Conservation (phyloP, 2,888 invertebrate species). For the Drosophila rubida region DNA sequence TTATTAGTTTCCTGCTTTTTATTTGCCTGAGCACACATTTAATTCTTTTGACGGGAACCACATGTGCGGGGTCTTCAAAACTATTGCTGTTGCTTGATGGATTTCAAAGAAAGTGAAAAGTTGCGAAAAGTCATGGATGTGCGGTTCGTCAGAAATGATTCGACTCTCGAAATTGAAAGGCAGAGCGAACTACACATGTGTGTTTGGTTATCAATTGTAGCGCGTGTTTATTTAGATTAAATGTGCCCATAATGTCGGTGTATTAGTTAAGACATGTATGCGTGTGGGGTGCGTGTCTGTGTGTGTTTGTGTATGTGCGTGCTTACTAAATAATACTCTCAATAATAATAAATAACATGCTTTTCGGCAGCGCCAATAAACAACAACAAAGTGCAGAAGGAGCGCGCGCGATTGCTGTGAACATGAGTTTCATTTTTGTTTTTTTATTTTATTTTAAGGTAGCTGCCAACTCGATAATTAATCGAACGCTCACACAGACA, state of each 20-base stretch:
- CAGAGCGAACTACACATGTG: background rate
- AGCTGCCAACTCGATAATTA: slow-evolving; percentile 67
- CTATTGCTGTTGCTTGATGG: background rate
- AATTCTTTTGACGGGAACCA: slow-evolving; percentile 9
- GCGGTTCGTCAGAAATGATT: background rate
- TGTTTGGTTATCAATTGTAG: slow-evolving; percentile 50
- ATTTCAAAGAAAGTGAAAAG: slow-evolving; percentile 10
- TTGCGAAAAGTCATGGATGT: slow-evolving; percentile 1
- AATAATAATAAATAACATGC: slow-evolving; percentile 72
- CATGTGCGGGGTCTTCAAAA: slow-evolving; percentile 1
- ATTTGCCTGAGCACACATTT: background rate
- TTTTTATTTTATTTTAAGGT: slow-evolving; percentile 38
- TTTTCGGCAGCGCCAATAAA: slow-evolving; percentile 49
- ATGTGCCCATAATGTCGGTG: slow-evolving; percentile 30
- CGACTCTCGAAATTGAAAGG: background rate
- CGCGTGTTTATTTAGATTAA: slow-evolving; percentile 64
- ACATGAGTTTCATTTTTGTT: slow-evolving; percentile 5
- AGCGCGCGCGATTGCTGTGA: background rate
- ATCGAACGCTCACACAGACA: slow-evolving; percentile 49
- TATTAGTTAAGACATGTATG: background rate
- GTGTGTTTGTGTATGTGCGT: background rate
- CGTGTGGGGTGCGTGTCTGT: background rate
- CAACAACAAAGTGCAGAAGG: slow-evolving; percentile 3
- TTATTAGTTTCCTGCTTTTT: slow-evolving; percentile 12
- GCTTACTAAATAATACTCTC: slow-evolving; percentile 28